phyloP scores from a whole-genome alignment of 2,888 invertebrate species.

The Scotopteryx bipunctaria region DNA sequence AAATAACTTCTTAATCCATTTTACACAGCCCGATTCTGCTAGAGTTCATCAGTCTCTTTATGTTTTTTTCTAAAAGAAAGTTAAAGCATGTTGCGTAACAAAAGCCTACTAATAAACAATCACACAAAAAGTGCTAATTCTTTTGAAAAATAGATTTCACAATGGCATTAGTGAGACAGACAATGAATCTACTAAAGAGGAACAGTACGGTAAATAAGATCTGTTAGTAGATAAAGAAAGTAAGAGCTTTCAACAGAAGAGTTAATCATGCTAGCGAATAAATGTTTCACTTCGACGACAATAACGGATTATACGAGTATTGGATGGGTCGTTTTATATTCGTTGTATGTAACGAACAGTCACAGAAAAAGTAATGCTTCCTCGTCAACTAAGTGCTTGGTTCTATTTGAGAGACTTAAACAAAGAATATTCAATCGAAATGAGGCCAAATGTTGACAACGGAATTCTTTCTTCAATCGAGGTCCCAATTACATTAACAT shows the following conservation, averaged over 20 bases:
- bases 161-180: constrained; percentile 52
- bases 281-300: constrained; percentile 2
- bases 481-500: neutral
- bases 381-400: too few relatives aligned
- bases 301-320: too few relatives aligned
- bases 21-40: too few relatives aligned
- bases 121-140: constrained; percentile 53
- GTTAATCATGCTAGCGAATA: neutral
- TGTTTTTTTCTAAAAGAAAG: constrained; percentile 28
- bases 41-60: too few relatives aligned
- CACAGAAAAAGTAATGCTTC: too few relatives aligned
- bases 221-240: constrained; percentile 71
- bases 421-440: too few relatives aligned
- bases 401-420: too few relatives aligned
- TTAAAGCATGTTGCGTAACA: constrained; percentile 40
- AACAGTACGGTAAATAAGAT: constrained; percentile 59
- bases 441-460: too few relatives aligned
- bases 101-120: constrained; percentile 42
- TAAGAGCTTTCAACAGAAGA: constrained; percentile 54
- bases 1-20: too few relatives aligned
- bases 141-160: constrained; percentile 53
- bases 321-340: too few relatives aligned
- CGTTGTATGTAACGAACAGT: too few relatives aligned
- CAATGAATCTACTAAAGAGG: constrained; percentile 55
- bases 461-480: too few relatives aligned